phyloP scores from a whole-genome alignment of 2,797 vertebrate species.

The Carduelis carduelis region DNA sequence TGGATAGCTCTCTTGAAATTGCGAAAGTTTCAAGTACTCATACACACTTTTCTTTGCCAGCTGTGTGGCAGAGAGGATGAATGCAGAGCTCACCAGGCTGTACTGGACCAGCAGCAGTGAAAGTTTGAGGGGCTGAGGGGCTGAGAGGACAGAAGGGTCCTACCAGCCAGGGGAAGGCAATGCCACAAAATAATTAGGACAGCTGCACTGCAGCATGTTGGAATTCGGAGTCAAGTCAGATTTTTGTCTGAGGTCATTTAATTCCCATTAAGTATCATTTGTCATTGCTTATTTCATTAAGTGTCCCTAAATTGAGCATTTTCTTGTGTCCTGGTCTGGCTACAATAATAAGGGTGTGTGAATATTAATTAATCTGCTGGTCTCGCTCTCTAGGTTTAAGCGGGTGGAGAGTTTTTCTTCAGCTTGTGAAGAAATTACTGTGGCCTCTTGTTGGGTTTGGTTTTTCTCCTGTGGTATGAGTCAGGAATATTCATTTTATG shows the following conservation, averaged over 20 bases:
- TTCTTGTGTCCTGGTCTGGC: not conserved
- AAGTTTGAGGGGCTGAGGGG: not conserved
- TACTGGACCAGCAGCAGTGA: not conserved
- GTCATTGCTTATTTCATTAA: not conserved
- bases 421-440: not conserved
- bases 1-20: not conserved
- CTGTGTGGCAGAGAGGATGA: not conserved
- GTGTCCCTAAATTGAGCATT: not conserved
- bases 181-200: not conserved
- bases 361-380: not conserved
- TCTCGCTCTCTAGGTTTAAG: not conserved
- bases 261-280: not conserved
- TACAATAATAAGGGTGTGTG: not conserved
- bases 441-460: not conserved
- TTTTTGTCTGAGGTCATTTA: not conserved
- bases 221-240: not conserved
- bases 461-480: conserved; percentile 26
- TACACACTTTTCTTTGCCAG: not conserved
- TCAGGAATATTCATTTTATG: conserved; percentile 40
- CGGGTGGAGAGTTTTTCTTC: not conserved
- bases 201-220: accelerated
- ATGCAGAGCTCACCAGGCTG: not conserved
- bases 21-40: not conserved
- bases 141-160: not conserved
- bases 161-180: not conserved